Conservation (phyloP, 2,797 vertebrate genomes). For the Melanotaenia nigrans region DNA sequence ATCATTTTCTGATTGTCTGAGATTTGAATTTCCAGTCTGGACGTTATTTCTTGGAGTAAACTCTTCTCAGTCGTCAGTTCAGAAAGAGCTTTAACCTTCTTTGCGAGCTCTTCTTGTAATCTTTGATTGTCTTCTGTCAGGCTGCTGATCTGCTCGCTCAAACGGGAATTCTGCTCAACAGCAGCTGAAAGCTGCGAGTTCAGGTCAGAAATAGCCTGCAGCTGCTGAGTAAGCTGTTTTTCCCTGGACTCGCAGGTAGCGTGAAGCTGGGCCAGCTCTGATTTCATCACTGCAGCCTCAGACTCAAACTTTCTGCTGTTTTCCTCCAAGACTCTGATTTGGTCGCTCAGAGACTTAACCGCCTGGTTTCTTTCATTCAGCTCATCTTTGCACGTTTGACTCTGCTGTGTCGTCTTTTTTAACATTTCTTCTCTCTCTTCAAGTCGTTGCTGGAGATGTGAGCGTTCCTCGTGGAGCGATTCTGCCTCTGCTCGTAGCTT, state of each 20-base stretch:
- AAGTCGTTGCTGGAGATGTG: constrained; percentile 61
- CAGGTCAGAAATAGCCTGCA: constrained; percentile 70
- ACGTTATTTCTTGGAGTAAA: constrained; percentile 73
- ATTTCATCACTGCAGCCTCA: constrained; percentile 56
- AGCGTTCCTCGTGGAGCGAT: constrained; percentile 66
- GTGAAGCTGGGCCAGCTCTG: constrained; percentile 48
- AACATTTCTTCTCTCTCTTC: constrained; percentile 71
- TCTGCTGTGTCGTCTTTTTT: constrained; percentile 59
- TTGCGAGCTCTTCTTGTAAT: constrained; percentile 76
- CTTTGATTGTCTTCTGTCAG: constrained; percentile 77
- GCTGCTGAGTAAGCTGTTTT: constrained; percentile 72
- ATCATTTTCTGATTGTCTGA: constrained; percentile 75
- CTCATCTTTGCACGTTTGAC: constrained; percentile 71
- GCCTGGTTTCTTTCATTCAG: constrained; percentile 64
- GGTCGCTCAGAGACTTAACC: constrained; percentile 61
- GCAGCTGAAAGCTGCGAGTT: constrained; percentile 56
- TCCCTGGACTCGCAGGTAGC: constrained; percentile 74
- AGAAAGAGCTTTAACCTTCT: constrained; percentile 63
- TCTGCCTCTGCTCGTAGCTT: constrained; percentile 71
- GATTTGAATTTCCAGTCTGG: constrained; percentile 66
- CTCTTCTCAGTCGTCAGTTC: constrained; percentile 68
- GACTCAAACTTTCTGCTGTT: constrained; percentile 68
- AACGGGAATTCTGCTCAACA: constrained; percentile 57
- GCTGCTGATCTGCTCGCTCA: constrained; percentile 70
- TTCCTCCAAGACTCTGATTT: constrained; percentile 65